Percentiles rank a stretch among this genome's conserved stretches.
phyloP scores from a whole-genome alignment of 2,797 vertebrate species.

The Gallinago stenura region DNA sequence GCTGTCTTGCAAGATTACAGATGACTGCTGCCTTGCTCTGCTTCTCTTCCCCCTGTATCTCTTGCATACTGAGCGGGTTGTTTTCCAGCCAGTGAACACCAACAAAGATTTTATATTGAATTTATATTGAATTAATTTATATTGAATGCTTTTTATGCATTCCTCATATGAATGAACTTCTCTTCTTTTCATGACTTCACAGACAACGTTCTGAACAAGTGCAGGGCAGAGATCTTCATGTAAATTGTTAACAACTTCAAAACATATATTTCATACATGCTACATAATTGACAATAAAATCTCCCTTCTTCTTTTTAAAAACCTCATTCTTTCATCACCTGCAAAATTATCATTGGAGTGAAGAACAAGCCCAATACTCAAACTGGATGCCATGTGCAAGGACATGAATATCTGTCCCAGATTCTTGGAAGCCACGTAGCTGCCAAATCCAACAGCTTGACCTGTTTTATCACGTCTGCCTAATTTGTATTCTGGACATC shows the following conservation, averaged over 20 bases:
- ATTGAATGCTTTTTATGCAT: neutral
- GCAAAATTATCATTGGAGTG: neutral
- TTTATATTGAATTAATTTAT: no score
- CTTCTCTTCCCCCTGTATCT: neutral
- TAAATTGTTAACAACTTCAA: neutral
- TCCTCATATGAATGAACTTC: neutral
- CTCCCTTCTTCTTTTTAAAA: neutral
- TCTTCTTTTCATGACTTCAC: neutral
- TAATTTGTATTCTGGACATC: neutral
- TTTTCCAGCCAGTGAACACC: neutral
- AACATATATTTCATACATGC: neutral
- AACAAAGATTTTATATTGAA: neutral
- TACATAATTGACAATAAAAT: neutral
- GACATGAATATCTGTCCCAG: neutral
- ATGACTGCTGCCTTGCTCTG: neutral
- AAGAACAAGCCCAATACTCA: neutral
- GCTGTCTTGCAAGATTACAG: slow-evolving; percentile 1
- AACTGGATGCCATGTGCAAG: neutral
- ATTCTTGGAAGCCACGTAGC: neutral
- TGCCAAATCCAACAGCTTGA: neutral
- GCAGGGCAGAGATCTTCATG: neutral
- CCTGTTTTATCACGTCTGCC: neutral
- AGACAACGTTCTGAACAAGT: neutral
- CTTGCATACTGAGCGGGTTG: neutral
- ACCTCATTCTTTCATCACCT: neutral